phyloP scores from a whole-genome alignment of 2,888 invertebrate genomes.

The Yponomeuta malinellus region DNA sequence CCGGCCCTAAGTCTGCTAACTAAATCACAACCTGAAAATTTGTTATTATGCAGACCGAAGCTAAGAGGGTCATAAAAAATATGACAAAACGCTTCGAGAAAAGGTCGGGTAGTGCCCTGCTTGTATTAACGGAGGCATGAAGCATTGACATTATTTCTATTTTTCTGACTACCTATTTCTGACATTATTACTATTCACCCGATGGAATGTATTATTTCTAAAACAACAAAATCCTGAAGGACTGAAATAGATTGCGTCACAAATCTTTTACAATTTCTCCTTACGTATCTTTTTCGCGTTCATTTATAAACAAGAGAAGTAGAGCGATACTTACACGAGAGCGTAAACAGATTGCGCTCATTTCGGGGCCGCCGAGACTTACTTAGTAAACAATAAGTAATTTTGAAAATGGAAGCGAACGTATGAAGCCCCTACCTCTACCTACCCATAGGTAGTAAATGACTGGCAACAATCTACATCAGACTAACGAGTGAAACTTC shows the following conservation, averaged over 20 bases:
- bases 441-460: constrained; percentile 43
- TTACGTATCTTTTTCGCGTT: constrained; percentile 5
- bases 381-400: constrained; percentile 44
- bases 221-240: background rate
- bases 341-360: constrained; percentile 34
- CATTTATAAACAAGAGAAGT: constrained; percentile 4
- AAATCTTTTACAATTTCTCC: background rate
- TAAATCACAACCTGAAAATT: too few species aligned
- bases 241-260: background rate
- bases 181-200: too few species aligned
- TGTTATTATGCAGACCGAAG: too few species aligned
- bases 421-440: constrained; percentile 36
- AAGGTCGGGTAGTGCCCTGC: too few species aligned
- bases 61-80: too few species aligned
- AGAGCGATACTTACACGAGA: constrained; percentile 17
- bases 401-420: constrained; percentile 44
- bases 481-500: constrained; percentile 47
- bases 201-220: background rate
- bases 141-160: too few species aligned
- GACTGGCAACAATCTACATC: constrained; percentile 42
- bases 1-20: too few species aligned
- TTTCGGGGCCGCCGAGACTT: constrained; percentile 31
- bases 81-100: too few species aligned
- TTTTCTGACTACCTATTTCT: too few species aligned
- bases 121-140: too few species aligned